Percentiles rank a stretch among this genome's conserved stretches.
These are phyloP conservation scores for Cantharis nigra DNA, from an alignment of 2,888 invertebrate genomes.

Conservation along the genomic window DNA sequence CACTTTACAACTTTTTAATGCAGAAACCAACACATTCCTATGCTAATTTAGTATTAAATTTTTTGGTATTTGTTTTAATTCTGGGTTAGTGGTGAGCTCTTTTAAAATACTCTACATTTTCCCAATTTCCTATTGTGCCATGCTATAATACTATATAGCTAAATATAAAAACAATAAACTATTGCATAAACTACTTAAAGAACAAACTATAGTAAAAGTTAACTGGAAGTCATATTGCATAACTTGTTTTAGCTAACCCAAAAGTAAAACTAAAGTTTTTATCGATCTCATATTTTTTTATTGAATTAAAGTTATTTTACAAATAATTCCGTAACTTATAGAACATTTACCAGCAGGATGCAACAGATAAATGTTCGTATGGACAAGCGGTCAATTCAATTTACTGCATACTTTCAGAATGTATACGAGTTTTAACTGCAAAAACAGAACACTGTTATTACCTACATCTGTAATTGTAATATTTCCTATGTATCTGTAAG, in stretches of 20 bases:
- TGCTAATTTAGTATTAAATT: neutral
- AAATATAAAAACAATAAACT: neutral
- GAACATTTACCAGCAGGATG: constrained; percentile 6
- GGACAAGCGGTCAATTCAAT: constrained; percentile 10
- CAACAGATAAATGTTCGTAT: neutral
- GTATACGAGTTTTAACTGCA: neutral
- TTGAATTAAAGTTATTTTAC: neutral
- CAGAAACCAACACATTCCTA: neutral
- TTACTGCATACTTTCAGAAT: constrained; percentile 12
- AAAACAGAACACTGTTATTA: neutral
- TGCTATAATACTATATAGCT: neutral
- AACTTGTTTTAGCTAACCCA: neutral
- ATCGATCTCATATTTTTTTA: neutral
- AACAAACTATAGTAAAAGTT: neutral
- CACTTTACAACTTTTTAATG: neutral
- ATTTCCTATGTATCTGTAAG: neutral
- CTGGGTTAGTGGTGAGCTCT: neutral
- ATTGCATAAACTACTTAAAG: neutral
- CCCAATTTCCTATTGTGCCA: neutral
- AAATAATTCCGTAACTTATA: constrained; percentile 6
- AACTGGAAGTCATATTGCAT: neutral
- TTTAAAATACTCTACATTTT: neutral
- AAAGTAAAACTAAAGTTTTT: neutral
- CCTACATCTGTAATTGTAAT: neutral
- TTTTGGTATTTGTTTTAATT: neutral